Evolutionary conservation across 1,140 invertebrate species (phyloP).

Genomic region (Hyles euphorbiae): DNA sequence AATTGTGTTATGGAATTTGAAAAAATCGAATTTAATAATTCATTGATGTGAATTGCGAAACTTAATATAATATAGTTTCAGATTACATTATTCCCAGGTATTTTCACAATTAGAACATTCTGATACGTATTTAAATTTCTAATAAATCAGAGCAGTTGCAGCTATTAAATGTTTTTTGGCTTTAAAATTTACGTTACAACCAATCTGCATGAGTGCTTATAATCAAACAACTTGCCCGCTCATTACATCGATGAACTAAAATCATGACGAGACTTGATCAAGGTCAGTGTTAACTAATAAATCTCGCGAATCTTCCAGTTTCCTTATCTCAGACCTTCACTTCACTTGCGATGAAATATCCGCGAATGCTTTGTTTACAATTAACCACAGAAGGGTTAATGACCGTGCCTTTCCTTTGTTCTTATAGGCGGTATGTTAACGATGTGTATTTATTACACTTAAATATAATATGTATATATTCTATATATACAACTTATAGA

Average conservation of each 20-base stretch:
- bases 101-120: too few relatives aligned
- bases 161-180: too few relatives aligned
- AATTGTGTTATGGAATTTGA: too few relatives aligned
- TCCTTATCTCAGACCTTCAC: neutral
- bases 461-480: too few relatives aligned
- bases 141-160: too few relatives aligned
- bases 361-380: neutral
- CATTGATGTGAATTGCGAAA: too few relatives aligned
- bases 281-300: constrained; percentile 22
- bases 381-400: constrained; percentile 13
- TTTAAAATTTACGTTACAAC: neutral
- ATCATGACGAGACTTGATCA: constrained; percentile 14
- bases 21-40: too few relatives aligned
- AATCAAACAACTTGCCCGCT: constrained; percentile 11
- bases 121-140: too few relatives aligned
- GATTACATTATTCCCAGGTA: too few relatives aligned
- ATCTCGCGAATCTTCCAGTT: constrained; percentile 7
- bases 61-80: too few relatives aligned
- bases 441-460: too few relatives aligned
- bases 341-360: neutral
- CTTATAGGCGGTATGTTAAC: neutral
- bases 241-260: constrained; percentile 19
- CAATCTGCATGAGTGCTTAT: neutral
- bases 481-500: too few relatives aligned
- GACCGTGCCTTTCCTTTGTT: constrained; percentile 18